phyloP scores from a whole-genome alignment of 2,113 vertebrate genomes.

The Sander lucioperca region DNA sequence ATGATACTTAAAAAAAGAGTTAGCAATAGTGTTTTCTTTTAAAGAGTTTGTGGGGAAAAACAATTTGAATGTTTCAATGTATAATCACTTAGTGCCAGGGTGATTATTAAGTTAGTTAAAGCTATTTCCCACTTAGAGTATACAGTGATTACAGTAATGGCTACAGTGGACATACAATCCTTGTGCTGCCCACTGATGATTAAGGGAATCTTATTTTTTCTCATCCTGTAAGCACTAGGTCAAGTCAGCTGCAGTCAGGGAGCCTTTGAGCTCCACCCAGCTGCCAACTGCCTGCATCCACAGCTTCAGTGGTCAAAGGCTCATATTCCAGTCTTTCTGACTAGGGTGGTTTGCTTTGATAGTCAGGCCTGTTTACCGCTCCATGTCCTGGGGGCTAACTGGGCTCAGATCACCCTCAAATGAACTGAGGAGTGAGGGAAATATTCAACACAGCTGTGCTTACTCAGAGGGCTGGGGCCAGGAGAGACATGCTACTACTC shows the following conservation, averaged over 20 bases:
- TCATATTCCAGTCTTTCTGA: conserved; percentile 84
- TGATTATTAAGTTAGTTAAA: conserved; percentile 50
- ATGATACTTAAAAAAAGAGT: background rate
- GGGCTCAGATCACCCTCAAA: conserved; percentile 81
- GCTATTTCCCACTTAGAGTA: conserved; percentile 34
- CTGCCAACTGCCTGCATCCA: conserved; percentile 52
- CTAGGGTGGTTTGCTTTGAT: conserved; percentile 82
- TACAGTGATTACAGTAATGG: conserved; percentile 54
- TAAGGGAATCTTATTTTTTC: conserved; percentile 55
- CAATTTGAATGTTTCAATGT: background rate
- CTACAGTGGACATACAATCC: conserved; percentile 46
- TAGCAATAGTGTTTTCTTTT: background rate
- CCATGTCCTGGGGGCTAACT: conserved; percentile 76
- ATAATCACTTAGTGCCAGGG: conserved; percentile 18
- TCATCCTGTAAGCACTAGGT: conserved; percentile 53
- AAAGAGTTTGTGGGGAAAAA: background rate
- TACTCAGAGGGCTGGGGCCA: conserved; percentile 62
- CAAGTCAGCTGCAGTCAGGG: conserved; percentile 52
- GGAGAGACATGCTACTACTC: conserved; percentile 50
- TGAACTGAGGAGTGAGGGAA: conserved; percentile 84
- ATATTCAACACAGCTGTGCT: conserved; percentile 84
- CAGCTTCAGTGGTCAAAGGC: conserved; percentile 68
- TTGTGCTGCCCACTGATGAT: conserved; percentile 45
- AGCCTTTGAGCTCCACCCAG: conserved; percentile 64
- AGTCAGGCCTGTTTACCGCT: conserved; percentile 82